Evolutionary conservation across 2,797 vertebrate genomes (phyloP).

Genomic region (Glossophaga mutica): DNA sequence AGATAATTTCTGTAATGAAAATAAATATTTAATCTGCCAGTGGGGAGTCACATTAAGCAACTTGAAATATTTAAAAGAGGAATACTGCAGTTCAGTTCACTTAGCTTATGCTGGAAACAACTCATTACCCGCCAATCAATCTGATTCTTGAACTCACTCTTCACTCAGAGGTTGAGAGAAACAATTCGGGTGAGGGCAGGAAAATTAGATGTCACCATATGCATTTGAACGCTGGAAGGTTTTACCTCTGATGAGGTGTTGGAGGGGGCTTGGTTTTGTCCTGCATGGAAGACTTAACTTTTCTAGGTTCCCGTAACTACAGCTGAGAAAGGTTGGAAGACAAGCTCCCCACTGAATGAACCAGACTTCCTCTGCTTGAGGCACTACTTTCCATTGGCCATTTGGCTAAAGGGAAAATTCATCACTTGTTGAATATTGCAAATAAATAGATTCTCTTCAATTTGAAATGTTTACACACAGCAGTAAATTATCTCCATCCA

Average conservation of each 20-base stretch:
- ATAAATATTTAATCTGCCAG: slow-evolving; percentile 39
- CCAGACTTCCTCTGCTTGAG: background rate
- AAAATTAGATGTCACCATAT: background rate
- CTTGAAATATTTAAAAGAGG: slow-evolving; percentile 12
- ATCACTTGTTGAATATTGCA: slow-evolving; percentile 45
- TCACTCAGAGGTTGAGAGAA: background rate
- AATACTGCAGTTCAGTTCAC: background rate
- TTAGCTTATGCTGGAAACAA: background rate
- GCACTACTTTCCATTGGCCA: background rate
- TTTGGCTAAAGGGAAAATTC: background rate
- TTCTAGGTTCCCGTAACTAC: background rate
- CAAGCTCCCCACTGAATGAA: background rate
- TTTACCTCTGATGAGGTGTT: background rate
- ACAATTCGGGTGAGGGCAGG: background rate
- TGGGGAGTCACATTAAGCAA: background rate
- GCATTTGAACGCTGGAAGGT: background rate
- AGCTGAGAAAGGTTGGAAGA: background rate
- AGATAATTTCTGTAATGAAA: slow-evolving; percentile 48
- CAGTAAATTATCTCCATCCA: slow-evolving; percentile 3
- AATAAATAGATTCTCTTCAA: slow-evolving; percentile 24
- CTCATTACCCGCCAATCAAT: background rate
- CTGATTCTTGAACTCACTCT: background rate
- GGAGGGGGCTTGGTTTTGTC: background rate
- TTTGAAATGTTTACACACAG: slow-evolving; percentile 42
- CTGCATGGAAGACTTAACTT: background rate